Conservation (phyloP, 92 coral and sea anemone species). For the Plumapathes pennacea region DNA sequence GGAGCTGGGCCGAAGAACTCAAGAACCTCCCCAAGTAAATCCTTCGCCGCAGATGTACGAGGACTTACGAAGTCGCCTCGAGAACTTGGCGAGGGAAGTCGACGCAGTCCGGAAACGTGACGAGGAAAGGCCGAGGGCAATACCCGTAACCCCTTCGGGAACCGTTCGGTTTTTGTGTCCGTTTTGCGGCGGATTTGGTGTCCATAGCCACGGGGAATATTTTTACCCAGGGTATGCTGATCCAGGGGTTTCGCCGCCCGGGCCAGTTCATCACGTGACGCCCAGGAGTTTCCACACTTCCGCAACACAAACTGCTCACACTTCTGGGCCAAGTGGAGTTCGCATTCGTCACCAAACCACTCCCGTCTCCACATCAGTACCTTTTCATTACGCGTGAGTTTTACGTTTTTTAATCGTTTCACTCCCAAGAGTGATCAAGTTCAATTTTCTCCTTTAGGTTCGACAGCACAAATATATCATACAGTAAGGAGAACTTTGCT, state of each 20-base stretch:
- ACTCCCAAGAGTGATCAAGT: no score
- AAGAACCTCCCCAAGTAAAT: slow-evolving; percentile 19
- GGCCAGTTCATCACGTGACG: slow-evolving; percentile 35
- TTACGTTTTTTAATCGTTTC: no score
- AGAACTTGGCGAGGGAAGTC: slow-evolving; percentile 64
- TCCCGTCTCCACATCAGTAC: slow-evolving; percentile 76
- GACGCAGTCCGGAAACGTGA: slow-evolving; percentile 56
- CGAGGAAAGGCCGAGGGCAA: slow-evolving; percentile 6
- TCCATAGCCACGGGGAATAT: slow-evolving; percentile 76
- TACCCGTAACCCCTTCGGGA: slow-evolving; percentile 17
- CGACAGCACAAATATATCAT: no score
- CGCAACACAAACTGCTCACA: slow-evolving; percentile 65
- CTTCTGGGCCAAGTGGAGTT: slow-evolving; percentile 28
- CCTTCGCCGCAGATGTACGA: slow-evolving; percentile 51
- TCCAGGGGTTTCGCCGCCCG: slow-evolving; percentile 15
- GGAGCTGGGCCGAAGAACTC: slow-evolving; percentile 41
- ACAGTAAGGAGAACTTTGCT: no score
- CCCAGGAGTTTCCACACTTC: slow-evolving; percentile 18
- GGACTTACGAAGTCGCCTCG: slow-evolving; percentile 64
- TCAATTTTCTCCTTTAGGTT: no score
- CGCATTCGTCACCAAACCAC: slow-evolving; percentile 63
- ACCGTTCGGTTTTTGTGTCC: slow-evolving; percentile 88
- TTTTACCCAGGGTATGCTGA: slow-evolving; percentile 80
- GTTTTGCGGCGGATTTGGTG: slow-evolving; percentile 70
- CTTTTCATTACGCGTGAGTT: slow-evolving; percentile 72